A percentile compares a stretch with the other conserved stretches of the same genome.
phyloP scores from a whole-genome alignment of 2,113 vertebrate species.

The Dryoscopus gambensis region DNA sequence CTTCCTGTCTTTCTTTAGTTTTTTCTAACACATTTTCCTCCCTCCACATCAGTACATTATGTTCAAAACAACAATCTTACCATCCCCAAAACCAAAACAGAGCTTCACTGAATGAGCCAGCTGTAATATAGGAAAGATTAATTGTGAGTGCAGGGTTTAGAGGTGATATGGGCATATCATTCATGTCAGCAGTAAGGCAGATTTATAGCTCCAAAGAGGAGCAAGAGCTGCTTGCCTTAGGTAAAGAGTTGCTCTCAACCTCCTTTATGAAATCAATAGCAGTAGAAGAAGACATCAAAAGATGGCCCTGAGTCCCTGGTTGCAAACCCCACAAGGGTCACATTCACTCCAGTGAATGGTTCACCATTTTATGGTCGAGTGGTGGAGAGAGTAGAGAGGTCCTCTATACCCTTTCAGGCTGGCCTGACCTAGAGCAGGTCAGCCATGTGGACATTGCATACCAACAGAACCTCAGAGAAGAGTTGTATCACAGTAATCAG shows the following conservation, averaged over 20 bases:
- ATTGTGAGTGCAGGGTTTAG: not conserved
- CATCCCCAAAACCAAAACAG: not conserved
- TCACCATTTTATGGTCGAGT: not conserved
- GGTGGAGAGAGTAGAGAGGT: not conserved
- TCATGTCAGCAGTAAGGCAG: not conserved
- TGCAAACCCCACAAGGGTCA: not conserved
- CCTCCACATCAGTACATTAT: not conserved
- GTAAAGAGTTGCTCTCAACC: not conserved
- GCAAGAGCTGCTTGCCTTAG: not conserved
- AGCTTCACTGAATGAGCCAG: not conserved
- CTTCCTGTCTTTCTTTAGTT: not conserved
- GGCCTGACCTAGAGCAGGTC: not conserved
- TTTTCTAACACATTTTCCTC: not conserved
- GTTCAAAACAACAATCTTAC: not conserved
- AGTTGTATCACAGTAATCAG: not conserved
- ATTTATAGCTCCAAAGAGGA: not conserved
- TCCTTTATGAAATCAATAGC: not conserved
- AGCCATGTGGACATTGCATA: accelerated
- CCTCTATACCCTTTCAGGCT: not conserved
- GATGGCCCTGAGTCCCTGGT: not conserved
- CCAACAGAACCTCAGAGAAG: not conserved
- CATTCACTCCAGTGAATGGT: not conserved
- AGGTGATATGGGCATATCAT: not conserved
- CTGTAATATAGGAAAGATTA: not conserved
- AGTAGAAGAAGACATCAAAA: not conserved